These are phyloP conservation scores for Oenanthe melanoleuca DNA, from an alignment of 2,113 vertebrate species.

Conservation along the genomic window DNA sequence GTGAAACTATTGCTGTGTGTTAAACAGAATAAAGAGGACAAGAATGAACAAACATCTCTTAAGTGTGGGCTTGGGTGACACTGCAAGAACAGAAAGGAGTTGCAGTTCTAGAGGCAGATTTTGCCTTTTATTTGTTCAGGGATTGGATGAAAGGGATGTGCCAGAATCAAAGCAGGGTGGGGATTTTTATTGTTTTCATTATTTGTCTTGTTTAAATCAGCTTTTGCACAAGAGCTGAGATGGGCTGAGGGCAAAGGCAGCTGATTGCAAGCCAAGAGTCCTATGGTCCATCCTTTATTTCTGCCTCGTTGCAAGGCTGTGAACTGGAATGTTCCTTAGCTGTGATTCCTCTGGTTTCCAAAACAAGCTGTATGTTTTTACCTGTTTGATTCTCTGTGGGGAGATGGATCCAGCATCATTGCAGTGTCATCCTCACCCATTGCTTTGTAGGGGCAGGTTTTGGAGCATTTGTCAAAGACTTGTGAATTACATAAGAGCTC, in stretches of 20 bases:
- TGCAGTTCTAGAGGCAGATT: background rate
- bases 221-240: background rate
- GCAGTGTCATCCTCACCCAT: background rate
- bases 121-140: background rate
- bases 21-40: background rate
- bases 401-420: fast-evolving
- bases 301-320: background rate
- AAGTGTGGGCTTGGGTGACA: background rate
- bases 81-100: background rate
- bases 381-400: background rate
- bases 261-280: background rate
- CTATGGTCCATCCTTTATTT: background rate
- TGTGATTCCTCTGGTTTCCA: background rate
- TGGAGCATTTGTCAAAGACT: background rate
- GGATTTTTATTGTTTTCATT: background rate
- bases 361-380: background rate
- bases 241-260: background rate
- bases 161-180: background rate
- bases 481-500: background rate
- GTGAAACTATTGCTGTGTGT: background rate
- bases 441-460: background rate
- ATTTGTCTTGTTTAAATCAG: background rate
- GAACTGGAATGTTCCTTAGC: background rate
- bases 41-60: background rate
- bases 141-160: background rate